A percentile compares a stretch with the other conserved stretches of the same genome.
phyloP scores from a whole-genome alignment of 92 coral and sea anemone species.

The Anthopleura xanthogrammica region DNA sequence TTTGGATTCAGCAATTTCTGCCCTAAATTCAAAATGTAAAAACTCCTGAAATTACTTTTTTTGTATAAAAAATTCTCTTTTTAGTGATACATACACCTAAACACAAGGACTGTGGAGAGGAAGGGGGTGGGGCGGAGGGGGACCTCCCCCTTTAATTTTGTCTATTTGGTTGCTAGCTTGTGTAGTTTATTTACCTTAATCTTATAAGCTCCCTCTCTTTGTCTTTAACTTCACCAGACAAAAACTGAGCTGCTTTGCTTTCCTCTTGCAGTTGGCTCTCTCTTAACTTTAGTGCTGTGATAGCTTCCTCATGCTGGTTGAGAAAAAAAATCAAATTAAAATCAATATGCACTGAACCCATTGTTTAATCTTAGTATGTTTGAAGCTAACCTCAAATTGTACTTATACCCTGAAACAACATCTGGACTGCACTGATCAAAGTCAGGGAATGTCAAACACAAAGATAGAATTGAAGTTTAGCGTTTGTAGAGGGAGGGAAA shows the following conservation, averaged over 20 bases:
- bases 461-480: too few relatives aligned
- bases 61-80: too few relatives aligned
- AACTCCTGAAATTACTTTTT: too few relatives aligned
- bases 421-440: neutral
- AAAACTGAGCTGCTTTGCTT: conserved; percentile 14
- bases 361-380: neutral
- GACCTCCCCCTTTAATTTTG: too few relatives aligned
- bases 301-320: conserved; percentile 42
- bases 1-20: conserved; percentile 24
- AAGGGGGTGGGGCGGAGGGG: too few relatives aligned
- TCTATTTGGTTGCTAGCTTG: too few relatives aligned
- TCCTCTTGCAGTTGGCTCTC: conserved; percentile 80
- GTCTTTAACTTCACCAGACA: conserved; percentile 21
- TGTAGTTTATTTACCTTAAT: conserved; percentile 35
- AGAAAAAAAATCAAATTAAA: neutral
- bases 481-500: too few relatives aligned
- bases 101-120: too few relatives aligned
- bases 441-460: too few relatives aligned
- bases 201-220: conserved; percentile 25
- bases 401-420: too few relatives aligned
- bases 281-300: conserved; percentile 42
- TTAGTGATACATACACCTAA: too few relatives aligned
- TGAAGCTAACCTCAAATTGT: too few relatives aligned
- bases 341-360: neutral
- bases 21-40: conserved; percentile 12